Base-by-base conservation (phyloP, 2,113 vertebrate genomes). In the Chaetodon auriga region DNA sequence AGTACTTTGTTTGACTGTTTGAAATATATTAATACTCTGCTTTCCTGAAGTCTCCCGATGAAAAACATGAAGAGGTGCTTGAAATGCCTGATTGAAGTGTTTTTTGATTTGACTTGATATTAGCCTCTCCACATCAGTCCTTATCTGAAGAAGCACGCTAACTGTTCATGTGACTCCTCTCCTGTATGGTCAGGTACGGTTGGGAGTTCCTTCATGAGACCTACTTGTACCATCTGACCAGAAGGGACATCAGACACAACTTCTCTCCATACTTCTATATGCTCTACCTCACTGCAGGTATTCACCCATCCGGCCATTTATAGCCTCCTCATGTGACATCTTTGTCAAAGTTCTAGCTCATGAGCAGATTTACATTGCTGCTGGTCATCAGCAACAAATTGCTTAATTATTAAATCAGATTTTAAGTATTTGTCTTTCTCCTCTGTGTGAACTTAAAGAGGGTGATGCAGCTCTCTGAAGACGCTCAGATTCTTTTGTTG, bases 211-310 rank as follows among this genome's bases (percentile, higher is more conserved):
- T 98, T 83, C 95, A 99, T 65, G 96, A 98, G 72, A 95, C 98
- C 0, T 99, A 99, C 87, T 87, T 99, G 7, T 99, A 99, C 82
- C 98, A 99, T 85, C 83, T 99, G 90, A 97, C 96, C 6, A 93
- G 97, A 87, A 95, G 96, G n/a, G 98, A 99, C 68, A 97, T 94
- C 75, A 96, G 96, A 0, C 98, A 99, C 86, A 99, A 99, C 84
- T 99, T 99, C 86, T 99, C 98, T 0, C 97, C 98, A 0, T 99
- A 99, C 92, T 99, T 99, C 95, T 99, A 98, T 80, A 95, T 98
- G 97, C 86, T 99, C 81, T 99, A 99, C 75, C 88, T 99, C 88
- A 98, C 96, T 0, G 96, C 96, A 91, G 93, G 93, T 94, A 81
- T 41, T 65, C 9, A 43, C 61, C 30, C 0, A 1, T 62, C 12